phyloP scores from a whole-genome alignment of 2,113 vertebrate genomes.

The Heterotilapia buettikoferi region DNA sequence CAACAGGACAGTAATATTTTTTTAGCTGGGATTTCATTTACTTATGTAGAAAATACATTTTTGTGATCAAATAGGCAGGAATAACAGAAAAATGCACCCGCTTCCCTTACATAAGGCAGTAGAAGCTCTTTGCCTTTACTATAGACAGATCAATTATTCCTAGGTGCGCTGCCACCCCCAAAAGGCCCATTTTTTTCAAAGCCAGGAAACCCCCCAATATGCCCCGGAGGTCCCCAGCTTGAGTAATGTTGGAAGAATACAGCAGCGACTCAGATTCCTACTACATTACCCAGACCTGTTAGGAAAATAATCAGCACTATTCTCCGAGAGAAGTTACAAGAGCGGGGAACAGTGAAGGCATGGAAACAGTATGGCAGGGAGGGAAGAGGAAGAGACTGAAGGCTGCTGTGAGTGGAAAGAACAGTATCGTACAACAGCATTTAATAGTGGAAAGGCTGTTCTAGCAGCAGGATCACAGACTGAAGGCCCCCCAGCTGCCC shows the following conservation, averaged over 20 bases:
- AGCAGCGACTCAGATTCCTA: constrained; percentile 15
- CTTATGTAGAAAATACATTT: neutral
- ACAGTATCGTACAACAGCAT: neutral
- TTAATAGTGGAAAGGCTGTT: neutral
- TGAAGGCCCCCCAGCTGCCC: neutral
- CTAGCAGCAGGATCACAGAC: neutral
- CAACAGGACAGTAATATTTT: neutral
- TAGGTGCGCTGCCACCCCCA: neutral
- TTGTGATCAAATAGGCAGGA: neutral
- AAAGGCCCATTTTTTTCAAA: neutral
- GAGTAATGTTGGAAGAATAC: constrained; percentile 41
- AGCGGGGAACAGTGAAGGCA: neutral
- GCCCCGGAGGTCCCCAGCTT: neutral
- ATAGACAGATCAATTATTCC: neutral
- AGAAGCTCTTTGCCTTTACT: neutral
- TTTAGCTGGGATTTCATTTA: neutral
- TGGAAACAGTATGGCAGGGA: neutral
- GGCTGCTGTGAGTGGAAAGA: neutral
- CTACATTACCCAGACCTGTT: constrained; percentile 30
- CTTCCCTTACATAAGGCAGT: neutral
- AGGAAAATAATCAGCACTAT: constrained; percentile 44
- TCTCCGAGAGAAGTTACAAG: constrained; percentile 13
- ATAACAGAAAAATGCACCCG: neutral
- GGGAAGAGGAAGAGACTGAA: neutral
- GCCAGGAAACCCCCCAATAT: neutral